Conservation (phyloP, 2,797 vertebrate species). For the Diglossa cyanea region DNA sequence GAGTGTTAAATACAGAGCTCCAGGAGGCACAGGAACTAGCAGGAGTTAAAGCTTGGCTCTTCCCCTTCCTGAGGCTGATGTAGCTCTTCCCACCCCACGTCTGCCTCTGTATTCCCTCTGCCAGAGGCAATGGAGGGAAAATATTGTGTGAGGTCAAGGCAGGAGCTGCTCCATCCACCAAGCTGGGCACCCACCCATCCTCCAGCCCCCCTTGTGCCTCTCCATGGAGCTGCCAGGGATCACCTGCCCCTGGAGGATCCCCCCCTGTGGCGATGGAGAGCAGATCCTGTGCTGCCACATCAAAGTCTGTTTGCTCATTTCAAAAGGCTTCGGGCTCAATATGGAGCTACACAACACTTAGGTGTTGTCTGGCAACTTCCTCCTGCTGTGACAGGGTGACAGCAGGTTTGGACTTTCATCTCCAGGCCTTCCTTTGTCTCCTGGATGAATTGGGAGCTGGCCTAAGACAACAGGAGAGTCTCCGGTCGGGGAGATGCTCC, state of each 20-base stretch:
- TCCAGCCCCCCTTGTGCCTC: neutral
- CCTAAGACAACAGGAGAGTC: neutral
- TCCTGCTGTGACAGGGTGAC: neutral
- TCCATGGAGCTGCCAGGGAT: neutral
- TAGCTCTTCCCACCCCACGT: neutral
- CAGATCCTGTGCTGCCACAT: neutral
- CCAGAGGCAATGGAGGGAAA: rapidly evolving
- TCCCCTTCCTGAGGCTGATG: neutral
- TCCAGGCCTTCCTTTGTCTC: neutral
- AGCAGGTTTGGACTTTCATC: slow-evolving; percentile 24
- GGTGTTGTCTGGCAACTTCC: slow-evolving; percentile 26
- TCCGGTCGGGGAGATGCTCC: rapidly evolving
- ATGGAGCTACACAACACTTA: neutral
- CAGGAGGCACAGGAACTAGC: neutral
- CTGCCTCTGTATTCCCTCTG: neutral
- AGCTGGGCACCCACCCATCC: neutral
- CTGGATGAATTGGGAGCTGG: neutral
- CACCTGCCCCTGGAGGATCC: neutral
- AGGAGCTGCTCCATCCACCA: neutral
- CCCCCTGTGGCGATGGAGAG: rapidly evolving
- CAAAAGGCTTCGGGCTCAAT: slow-evolving; percentile 12
- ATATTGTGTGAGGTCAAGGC: rapidly evolving
- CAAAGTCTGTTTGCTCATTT: slow-evolving; percentile 39
- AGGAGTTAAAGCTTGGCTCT: neutral
- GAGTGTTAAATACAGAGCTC: neutral